Base-by-base conservation (phyloP, 2,888 invertebrate species). In the Cataglyphis cursor region DNA sequence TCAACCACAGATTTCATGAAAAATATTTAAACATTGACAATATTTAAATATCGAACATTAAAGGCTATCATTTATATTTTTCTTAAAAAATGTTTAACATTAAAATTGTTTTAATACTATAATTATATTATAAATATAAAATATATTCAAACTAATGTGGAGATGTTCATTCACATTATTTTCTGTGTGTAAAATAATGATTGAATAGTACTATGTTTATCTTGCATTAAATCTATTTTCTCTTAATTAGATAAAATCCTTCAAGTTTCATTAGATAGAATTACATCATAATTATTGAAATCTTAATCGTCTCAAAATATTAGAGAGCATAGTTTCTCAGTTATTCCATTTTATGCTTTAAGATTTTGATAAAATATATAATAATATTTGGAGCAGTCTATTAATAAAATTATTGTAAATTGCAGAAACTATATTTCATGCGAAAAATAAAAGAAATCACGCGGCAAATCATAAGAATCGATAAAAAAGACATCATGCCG, bases 401-500 rank as follows among this genome's bases (percentile, higher is more conserved):
- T 24, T 59, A 0, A 44, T 5, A 3, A 15, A 61, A 62, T 31
- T 62, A 21, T 44, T 31, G 5, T 10, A 15, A 62, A 61, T 31
- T 74, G 41, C 38, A n/a, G 15, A 31, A 18, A 57, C n/a, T 38
- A 28, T 74, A 74, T 51, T 74, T 62, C 28, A 41, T 15, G 3
- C 4, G 24, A 41, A 54, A 64, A 75, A 31, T 64, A 48, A 24
- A 15, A 28, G 15, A 59, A 48, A 41, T 78, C 59, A 44, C 44
- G 48, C 48, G 6, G n/a, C 38, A n/a, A 35, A 24, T 18, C 35
- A 9, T 48, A 61, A 59, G 31, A 41, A 35, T 18, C 59, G 35
- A 70, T 78, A 70, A 78, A 78, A 70, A 72, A 59, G 35, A 61
- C 70, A 44, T 76, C 57, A 15, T 1, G 68, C 21, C 5, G 35